Percentiles rank a stretch among this genome's conserved stretches.
phyloP scores from a whole-genome alignment of 1,140 invertebrate species.

The Musca domestica region DNA sequence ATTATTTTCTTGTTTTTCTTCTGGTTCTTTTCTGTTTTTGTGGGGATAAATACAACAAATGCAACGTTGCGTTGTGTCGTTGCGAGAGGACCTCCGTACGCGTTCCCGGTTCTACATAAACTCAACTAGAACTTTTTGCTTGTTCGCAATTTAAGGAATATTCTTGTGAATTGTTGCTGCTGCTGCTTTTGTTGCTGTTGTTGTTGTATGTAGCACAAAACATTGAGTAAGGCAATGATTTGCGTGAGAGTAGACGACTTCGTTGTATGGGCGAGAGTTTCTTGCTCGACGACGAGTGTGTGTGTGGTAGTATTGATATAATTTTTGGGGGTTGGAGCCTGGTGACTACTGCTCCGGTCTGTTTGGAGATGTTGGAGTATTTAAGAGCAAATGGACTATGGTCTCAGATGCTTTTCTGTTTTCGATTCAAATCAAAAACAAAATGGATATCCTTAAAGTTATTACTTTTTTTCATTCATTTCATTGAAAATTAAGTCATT shows the following conservation, averaged over 20 bases:
- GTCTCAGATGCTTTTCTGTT: no score
- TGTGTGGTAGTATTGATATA: no score
- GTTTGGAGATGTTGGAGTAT: no score
- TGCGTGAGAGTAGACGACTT: not conserved
- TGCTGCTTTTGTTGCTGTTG: not conserved
- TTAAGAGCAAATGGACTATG: no score
- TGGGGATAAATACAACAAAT: not conserved
- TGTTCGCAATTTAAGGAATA: not conserved
- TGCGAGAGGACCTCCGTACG: slow-evolving; percentile 25
- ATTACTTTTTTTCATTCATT: no score
- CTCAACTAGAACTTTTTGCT: slow-evolving; percentile 24
- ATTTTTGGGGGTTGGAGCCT: no score
- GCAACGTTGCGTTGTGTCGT: slow-evolving; percentile 6
- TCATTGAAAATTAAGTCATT: no score
- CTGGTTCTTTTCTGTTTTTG: slow-evolving; percentile 9
- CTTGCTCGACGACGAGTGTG: no score
- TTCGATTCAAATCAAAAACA: no score
- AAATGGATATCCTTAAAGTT: no score
- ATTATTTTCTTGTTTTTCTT: slow-evolving; percentile 2
- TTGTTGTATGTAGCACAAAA: not conserved
- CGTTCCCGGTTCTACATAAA: slow-evolving; percentile 31
- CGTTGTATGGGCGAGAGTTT: not conserved
- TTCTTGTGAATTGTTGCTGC: not conserved
- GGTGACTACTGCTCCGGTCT: no score
- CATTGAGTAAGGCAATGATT: slow-evolving; percentile 19